phyloP scores from a whole-genome alignment of 2,888 invertebrate genomes.

The Drosophila rellima region DNA sequence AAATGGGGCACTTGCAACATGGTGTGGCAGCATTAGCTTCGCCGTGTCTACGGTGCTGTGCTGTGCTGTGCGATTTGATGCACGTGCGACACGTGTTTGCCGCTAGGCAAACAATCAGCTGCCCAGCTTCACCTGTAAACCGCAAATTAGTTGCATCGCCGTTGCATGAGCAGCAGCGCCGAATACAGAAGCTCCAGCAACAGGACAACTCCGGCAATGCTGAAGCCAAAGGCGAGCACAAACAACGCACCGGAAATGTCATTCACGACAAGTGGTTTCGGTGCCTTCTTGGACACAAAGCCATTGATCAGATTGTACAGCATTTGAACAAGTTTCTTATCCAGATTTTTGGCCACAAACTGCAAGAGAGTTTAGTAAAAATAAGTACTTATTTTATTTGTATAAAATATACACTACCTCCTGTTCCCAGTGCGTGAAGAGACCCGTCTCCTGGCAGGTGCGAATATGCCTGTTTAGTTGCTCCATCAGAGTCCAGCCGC shows the following conservation, averaged over 20 bases:
- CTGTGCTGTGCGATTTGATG: conserved; percentile 27
- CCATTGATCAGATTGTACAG: conserved; percentile 70
- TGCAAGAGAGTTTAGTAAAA: conserved; percentile 18
- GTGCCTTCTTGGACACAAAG: conserved; percentile 66
- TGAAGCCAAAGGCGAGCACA: conserved; percentile 76
- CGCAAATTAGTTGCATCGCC: conserved; percentile 56
- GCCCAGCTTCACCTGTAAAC: conserved; percentile 37
- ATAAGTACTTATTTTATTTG: neutral
- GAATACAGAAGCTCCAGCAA: conserved; percentile 62
- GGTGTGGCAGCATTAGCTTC: conserved; percentile 10
- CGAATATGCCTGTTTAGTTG: conserved; percentile 77
- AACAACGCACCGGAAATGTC: conserved; percentile 84
- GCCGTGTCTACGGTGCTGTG: neutral
- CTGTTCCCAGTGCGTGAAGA: conserved; percentile 82
- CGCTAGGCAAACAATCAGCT: conserved; percentile 55
- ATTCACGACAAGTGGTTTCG: conserved; percentile 74
- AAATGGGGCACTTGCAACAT: conserved; percentile 23
- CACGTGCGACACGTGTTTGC: conserved; percentile 43
- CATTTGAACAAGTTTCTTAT: conserved; percentile 76
- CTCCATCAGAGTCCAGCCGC: conserved; percentile 84
- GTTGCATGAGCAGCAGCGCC: conserved; percentile 28
- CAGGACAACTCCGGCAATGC: conserved; percentile 67
- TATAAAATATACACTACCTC: conserved; percentile 50
- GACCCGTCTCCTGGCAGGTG: conserved; percentile 80
- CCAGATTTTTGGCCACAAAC: conserved; percentile 71